Base-by-base conservation (phyloP, 1,140 invertebrate genomes). In the Drepana arcuata region DNA sequence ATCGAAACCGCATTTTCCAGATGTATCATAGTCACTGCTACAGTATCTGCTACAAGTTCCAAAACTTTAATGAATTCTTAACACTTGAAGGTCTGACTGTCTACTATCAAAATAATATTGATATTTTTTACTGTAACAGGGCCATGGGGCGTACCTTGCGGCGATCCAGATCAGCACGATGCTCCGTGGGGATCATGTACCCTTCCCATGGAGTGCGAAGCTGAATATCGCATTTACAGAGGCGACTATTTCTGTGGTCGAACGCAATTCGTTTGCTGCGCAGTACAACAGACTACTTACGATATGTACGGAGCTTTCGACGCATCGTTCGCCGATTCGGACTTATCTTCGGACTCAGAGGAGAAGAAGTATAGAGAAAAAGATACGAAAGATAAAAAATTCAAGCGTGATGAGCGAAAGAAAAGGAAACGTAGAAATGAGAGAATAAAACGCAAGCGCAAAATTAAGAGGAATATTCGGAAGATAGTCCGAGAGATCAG, bases 141-240 rank as follows among this genome's bases (percentile, higher is more conserved):
- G 21, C 72, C 75, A 2, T 75, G 70, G 72, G 72, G 70, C 3
- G 57, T 77, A 14, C 48, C 68, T n/a, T 80, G 75, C 31, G 72
- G 75, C n/a, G 75, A 80, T 51, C 75, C 75, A 1, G 66, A 69
- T 10, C 70, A 74, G 16, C 63, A 71, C 16, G 75, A 77, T 10
- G 49, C 58, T 29, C 72, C 72, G 0, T 77, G 72, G 72, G 75
- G 75, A 4, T 48, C 50, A n/a, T 80, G 75, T 37, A 73, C 68
- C 64, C 29, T 74, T 14, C 39, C 70, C 1, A 48, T 58, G 50
- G 65, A 80, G 36, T 80, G 75, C 32, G 70, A 73, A n/a, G 16
- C 66, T 2, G 75, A 77, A 36, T 77, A 56, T 28, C 59, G 75
- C 2, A 68, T 80, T 6, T 74, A 69, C 16, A 51, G 75, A 14